Base-by-base conservation (phyloP, 2,797 vertebrate species). In the Myoxocephalus aenaeus region DNA sequence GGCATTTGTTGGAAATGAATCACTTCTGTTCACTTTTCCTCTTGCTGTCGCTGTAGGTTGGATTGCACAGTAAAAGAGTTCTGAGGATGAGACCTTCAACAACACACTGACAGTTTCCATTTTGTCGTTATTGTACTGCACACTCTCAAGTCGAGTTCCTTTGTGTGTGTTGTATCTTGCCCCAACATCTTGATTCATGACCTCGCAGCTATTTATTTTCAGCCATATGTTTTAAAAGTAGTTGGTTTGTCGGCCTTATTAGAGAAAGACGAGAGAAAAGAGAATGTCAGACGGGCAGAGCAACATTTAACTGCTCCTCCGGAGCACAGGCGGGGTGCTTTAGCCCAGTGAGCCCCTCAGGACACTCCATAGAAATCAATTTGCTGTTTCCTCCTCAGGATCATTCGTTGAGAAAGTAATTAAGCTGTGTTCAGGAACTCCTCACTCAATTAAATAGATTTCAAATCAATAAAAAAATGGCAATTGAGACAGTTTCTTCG, bases 381-480 rank as follows among this genome's bases (percentile, higher is more conserved):
- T 89, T 82, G 72, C 80, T 74, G 66, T 85, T 91, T 89, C 61
- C 72, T 86, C 65, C 75, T 75, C 56, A 56, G 76, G 79, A 82
- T 86, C 82, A 79, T 68, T 77, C 11, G 80, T 85, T 86, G 67
- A 73, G 77, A 86, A 87, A 87, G 89, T 88, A 87, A 93, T 92
- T 89, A 89, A 87, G 82, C 62, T 59, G 86, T 84, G 76, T 85
- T 87, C 83, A 87, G 90, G 84, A 92, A 82, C 76, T 88, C 68
- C 75, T 87, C 75, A 86, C 81, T 90, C 85, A 86, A 89, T 89
- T 89, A 86, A 81, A 90, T 76, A 67, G 75, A 87, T 87, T 89
- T 84, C 29, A 75, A 83, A 89, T 86, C 75, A 73, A 75, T 88
- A 76, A 85, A 82, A 44, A 83, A 81, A 78, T 83, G 61, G 57